Evolutionary conservation across 2,113 vertebrate species (phyloP).

Genomic region (Eublepharis macularius): DNA sequence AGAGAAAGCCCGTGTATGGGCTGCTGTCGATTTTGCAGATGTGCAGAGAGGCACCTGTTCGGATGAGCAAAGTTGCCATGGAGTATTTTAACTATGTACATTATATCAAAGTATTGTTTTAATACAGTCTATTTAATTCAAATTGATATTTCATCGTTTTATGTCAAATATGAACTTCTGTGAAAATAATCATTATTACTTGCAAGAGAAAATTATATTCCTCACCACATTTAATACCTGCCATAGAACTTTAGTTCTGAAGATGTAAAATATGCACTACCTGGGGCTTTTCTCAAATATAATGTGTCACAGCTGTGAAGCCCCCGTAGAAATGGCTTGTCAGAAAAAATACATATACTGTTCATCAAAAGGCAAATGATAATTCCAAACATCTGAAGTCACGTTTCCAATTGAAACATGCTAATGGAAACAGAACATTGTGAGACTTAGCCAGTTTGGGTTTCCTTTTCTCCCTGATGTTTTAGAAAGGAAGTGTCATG

Average conservation of each 20-base stretch:
- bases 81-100: no score
- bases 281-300: slow-evolving; percentile 57
- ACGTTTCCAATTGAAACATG: slow-evolving; percentile 49
- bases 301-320: slow-evolving; percentile 58
- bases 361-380: slow-evolving; percentile 53
- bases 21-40: no score
- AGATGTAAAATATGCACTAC: slow-evolving; percentile 51
- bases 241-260: slow-evolving; percentile 55
- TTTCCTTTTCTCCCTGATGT: slow-evolving; percentile 6
- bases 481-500: neutral
- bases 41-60: no score
- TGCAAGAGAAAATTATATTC: slow-evolving; percentile 31
- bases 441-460: slow-evolving; percentile 24
- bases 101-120: no score
- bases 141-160: neutral
- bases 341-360: slow-evolving; percentile 51
- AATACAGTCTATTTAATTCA: neutral
- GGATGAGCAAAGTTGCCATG: no score
- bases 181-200: slow-evolving; percentile 31
- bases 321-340: slow-evolving; percentile 45
- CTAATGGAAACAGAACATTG: slow-evolving; percentile 49
- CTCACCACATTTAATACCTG: slow-evolving; percentile 24
- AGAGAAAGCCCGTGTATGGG: no score
- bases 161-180: slow-evolving; percentile 30
- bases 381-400: slow-evolving; percentile 52